A percentile compares a stretch with the other conserved stretches of the same genome.
Conservation (phyloP, 2,113 vertebrate genomes). For the Abramis brama region DNA sequence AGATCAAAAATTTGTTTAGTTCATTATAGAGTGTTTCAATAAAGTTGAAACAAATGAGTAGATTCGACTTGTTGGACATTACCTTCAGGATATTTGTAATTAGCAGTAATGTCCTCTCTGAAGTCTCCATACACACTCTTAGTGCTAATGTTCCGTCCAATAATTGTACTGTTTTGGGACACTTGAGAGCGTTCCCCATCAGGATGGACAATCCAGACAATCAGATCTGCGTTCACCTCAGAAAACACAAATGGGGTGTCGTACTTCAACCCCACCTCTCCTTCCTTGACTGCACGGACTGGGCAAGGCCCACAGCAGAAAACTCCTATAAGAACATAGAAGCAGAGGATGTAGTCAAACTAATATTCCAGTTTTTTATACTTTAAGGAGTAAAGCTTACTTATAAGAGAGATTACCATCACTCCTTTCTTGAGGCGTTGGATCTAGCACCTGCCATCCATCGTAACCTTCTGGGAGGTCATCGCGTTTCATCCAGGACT, state of each 20-base stretch:
- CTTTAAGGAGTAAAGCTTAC: background rate
- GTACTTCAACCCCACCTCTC: conserved; percentile 74
- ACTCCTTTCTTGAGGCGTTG: conserved; percentile 93
- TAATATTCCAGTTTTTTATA: background rate
- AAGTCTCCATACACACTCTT: conserved; percentile 74
- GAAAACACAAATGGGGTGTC: conserved; percentile 78
- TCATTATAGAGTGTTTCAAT: background rate
- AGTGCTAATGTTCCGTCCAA: conserved; percentile 80
- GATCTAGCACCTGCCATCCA: conserved; percentile 94
- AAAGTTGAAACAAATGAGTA: background rate
- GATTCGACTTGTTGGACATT: background rate
- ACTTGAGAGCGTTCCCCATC: conserved; percentile 63
- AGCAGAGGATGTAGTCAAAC: background rate
- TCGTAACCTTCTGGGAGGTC: conserved; percentile 82
- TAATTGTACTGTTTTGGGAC: conserved; percentile 47
- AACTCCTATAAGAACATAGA: conserved; percentile 61
- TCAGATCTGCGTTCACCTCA: conserved; percentile 81
- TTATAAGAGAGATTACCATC: conserved; percentile 76
- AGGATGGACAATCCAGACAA: conserved; percentile 67
- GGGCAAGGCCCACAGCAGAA: conserved; percentile 81
- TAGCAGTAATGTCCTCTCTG: conserved; percentile 75
- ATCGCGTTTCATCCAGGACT: conserved; percentile 86
- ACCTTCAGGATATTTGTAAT: conserved; percentile 83
- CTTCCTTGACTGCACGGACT: conserved; percentile 75
- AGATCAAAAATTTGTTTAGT: background rate